Base-by-base conservation (phyloP, 2,113 vertebrate genomes). In the Triplophysa rosa region DNA sequence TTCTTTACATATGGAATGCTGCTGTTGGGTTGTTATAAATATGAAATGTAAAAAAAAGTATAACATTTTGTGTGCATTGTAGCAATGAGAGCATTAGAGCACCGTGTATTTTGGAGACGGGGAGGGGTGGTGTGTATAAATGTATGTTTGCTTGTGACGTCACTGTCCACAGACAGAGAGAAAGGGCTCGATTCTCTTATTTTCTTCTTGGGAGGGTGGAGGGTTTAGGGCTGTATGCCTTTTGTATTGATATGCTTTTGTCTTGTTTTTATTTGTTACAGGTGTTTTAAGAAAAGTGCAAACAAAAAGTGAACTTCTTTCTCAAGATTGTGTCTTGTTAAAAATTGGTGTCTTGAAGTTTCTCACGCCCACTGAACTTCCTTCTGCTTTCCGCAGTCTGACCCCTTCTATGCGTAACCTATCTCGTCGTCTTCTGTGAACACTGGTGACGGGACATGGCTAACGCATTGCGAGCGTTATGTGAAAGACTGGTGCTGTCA, bases 101-200 rank as follows among this genome's bases (percentile, higher is more conserved):
- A 54, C 72, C 69, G 75, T 78, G 84, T 77, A 63, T 69, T 42
- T 67, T 80, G 62, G 33, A 67, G n/a, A 19, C 13, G 78, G 83
- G 83, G 83, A 84, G 64, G 85, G 45, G 67, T 47, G 21, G 21
- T 17, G 24, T 81, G 52, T 59, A 68, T 83, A 54, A 8, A 40
- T 29, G 29, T 69, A 40, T 13, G 70, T 62, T 80, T 45, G 71
- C 79, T 77, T 84, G 74, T 85, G 76, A 79, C 76, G 88, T 90
- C 90, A 91, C 91, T 89, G 91, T 93, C 90, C 87, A 90, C 87
- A 89, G 92, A 92, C 85, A 86, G 90, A 92, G 82, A 42, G 63
- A 67, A 58, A 73, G 78, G 67, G 79, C 42, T 52, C 10, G 66
- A 47, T n/a, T 23, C 14, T 59, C 13, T 52, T 68, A 17, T 49